Base-by-base conservation (phyloP, 2,113 vertebrate genomes). In the Chlorocebus sabaeus region DNA sequence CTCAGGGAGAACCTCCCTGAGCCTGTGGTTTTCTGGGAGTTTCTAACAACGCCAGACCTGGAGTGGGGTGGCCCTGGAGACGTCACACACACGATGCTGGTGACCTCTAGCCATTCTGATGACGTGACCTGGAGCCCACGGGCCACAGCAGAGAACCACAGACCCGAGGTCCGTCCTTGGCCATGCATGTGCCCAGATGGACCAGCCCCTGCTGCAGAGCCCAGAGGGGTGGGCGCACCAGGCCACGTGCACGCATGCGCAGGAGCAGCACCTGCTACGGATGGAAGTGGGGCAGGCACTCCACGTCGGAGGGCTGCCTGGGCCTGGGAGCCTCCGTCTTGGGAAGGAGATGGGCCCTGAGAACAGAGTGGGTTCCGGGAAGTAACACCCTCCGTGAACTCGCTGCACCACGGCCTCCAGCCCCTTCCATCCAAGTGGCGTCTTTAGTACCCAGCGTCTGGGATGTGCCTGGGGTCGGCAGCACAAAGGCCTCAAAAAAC, bases 201-300 rank as follows among this genome's bases (percentile, higher is more conserved):
- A 11, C 68, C 23, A 1, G 13, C 67, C 64, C 14, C 10, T 6
- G 27, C 68, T 52, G n/a, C 72, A 43, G 57, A 25, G 12, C 6
- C 50, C 9, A 13, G 78, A n/a, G 35, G n/a, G 35, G 22, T 25
- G 22, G 12, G 3, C 13, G 0, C 16, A 50, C 17, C 64, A 0
- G 17, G 27, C 48, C 11, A 30, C 9, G 38, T 12, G 0, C 18
- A 10, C 25, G 10, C 38, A 2, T 57, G 50, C 64, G 30, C 4
- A 7, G 8, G 0, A 52, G 61, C 50, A 48, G 68, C 14, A 1
- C 38, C 80, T 1, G 0, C 30, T 45, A 0, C 3, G 3, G 61
- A 30, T 18, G 1, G 20, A 22, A n/a, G 43, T 16, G 25, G 12
- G 38, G 4, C 38, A 23, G 43, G 68, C 12, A 17, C 17, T 25